phyloP scores from a whole-genome alignment of 2,113 vertebrate genomes.

The Oreocharis arfaki region DNA sequence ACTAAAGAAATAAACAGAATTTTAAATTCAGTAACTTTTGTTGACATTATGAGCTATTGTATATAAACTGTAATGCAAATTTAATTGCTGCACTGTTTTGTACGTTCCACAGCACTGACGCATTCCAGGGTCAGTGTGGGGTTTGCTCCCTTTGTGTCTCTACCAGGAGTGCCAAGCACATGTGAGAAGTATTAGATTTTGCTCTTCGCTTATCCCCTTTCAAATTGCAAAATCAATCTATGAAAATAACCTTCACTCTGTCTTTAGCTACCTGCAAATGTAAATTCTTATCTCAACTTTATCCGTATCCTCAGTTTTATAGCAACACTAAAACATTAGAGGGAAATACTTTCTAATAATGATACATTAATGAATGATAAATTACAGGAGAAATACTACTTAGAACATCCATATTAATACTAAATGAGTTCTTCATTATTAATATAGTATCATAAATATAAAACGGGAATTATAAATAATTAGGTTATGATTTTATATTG shows the following conservation, averaged over 20 bases:
- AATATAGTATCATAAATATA: slow-evolving; percentile 42
- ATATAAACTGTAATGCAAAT: neutral
- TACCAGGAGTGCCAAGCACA: neutral
- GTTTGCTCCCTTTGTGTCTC: neutral
- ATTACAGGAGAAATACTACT: slow-evolving; percentile 53
- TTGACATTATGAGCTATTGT: neutral
- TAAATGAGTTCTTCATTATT: slow-evolving; percentile 64
- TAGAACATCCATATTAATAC: slow-evolving; percentile 46
- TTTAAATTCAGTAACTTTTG: neutral
- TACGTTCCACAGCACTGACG: neutral
- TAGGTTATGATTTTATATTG: slow-evolving; percentile 55
- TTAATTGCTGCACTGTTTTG: neutral
- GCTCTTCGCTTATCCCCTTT: neutral
- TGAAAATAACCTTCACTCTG: slow-evolving; percentile 11
- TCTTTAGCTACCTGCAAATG: slow-evolving; percentile 27
- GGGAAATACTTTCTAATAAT: slow-evolving; percentile 42
- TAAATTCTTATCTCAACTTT: slow-evolving; percentile 7
- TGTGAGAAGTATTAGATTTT: neutral
- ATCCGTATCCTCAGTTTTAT: slow-evolving; percentile 12
- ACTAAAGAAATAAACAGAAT: neutral
- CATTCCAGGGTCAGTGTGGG: neutral
- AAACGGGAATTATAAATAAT: slow-evolving; percentile 46
- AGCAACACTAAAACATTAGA: slow-evolving; percentile 46
- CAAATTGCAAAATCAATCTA: neutral
- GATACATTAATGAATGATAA: slow-evolving; percentile 66